Conservation (phyloP, 2,113 vertebrate species). For the Oncorhynchus nerka region DNA sequence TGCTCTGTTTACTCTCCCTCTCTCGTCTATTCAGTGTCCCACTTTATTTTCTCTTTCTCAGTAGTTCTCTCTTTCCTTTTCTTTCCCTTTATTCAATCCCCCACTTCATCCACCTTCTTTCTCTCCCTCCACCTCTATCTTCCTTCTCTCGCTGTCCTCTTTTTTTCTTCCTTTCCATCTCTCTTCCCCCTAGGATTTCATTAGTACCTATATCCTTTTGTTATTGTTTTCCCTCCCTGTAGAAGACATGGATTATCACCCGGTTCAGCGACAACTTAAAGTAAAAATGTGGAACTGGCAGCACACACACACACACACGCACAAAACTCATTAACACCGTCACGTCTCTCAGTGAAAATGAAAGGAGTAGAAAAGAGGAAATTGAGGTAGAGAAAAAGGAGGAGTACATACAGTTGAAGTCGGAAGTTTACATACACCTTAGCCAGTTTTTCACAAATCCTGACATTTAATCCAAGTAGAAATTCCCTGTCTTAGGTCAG, state of each 20-base stretch:
- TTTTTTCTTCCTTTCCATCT: conserved; percentile 21
- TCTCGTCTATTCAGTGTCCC: not conserved
- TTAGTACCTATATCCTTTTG: conserved; percentile 78
- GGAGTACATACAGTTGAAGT: not conserved
- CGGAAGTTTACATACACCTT: too few species aligned
- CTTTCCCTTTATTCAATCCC: conserved; percentile 76
- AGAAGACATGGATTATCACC: conserved; percentile 66
- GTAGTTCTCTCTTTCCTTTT: conserved; percentile 8
- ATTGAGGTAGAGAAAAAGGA: conserved; percentile 12
- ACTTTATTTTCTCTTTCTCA: not conserved
- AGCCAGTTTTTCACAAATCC: too few species aligned
- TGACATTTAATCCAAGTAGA: too few species aligned
- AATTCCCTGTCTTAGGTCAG: too few species aligned
- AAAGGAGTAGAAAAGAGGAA: conserved; percentile 26
- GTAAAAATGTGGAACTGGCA: conserved; percentile 57
- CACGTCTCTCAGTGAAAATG: not conserved
- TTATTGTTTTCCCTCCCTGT: conserved; percentile 73
- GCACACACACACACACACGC: conserved; percentile 16
- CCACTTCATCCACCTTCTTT: not conserved
- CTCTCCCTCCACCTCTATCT: conserved; percentile 19
- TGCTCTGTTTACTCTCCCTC: not conserved
- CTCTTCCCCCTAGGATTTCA: conserved; percentile 71
- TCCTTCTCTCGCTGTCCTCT: conserved; percentile 22
- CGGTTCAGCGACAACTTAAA: conserved; percentile 67
- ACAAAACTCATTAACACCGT: not conserved